These are phyloP conservation scores for Puffinus mauretanicus DNA, from an alignment of 2,113 vertebrate species.

Conservation along the genomic window DNA sequence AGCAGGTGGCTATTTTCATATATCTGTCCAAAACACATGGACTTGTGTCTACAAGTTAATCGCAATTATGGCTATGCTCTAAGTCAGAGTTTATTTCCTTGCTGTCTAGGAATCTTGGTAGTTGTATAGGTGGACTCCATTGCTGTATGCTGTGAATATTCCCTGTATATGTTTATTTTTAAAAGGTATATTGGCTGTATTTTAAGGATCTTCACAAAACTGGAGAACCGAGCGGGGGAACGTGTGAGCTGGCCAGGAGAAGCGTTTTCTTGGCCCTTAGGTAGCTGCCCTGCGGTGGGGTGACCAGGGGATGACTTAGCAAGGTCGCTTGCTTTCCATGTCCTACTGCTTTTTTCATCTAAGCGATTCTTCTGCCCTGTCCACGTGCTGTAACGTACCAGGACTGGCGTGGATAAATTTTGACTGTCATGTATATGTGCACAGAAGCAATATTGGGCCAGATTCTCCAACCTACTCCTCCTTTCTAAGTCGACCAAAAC, in stretches of 20 bases:
- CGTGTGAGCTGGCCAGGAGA: not conserved
- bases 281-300: not conserved
- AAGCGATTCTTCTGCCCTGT: not conserved
- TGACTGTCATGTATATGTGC: not conserved
- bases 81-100: not conserved
- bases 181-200: not conserved
- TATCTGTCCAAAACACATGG: not conserved
- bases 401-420: not conserved
- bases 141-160: not conserved
- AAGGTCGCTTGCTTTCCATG: fast-evolving
- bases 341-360: not conserved
- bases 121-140: not conserved
- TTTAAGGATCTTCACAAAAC: not conserved
- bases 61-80: not conserved
- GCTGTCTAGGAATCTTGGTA: not conserved
- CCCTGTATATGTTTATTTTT: not conserved
- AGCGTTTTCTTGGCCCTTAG: not conserved
- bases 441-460: not conserved
- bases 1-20: not conserved
- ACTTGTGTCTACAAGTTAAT: not conserved
- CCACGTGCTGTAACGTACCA: not conserved
- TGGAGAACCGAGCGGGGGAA: not conserved
- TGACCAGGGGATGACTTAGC: not conserved
- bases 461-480: not conserved
- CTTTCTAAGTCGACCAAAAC: not conserved